A percentile compares a stretch with the other conserved stretches of the same genome.
phyloP scores from a whole-genome alignment of 1,140 invertebrate genomes.

The Heliothis virescens region DNA sequence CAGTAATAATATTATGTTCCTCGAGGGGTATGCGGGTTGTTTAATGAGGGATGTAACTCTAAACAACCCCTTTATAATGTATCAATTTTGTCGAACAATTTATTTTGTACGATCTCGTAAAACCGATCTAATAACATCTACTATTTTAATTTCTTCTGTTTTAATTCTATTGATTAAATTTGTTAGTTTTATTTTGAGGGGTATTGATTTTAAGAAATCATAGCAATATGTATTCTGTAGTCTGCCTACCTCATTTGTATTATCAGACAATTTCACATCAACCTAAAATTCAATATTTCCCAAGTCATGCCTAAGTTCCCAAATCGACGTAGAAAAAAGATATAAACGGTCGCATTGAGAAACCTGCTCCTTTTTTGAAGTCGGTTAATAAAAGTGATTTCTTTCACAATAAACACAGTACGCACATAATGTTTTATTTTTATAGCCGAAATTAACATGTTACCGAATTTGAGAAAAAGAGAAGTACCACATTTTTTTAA shows the following conservation, averaged over 20 bases:
- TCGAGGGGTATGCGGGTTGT: not conserved
- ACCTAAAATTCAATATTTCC: no score
- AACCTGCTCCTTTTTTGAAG: no score
- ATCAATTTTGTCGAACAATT: slow-evolving; percentile 18
- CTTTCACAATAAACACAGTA: slow-evolving; percentile 43
- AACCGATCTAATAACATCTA: not conserved
- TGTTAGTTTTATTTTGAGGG: not conserved
- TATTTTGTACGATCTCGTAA: slow-evolving; percentile 1
- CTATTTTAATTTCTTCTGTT: not conserved
- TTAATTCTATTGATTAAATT: not conserved
- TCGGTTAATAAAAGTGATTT: slow-evolving; percentile 45
- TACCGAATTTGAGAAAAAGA: slow-evolving; percentile 71
- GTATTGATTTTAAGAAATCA: not conserved
- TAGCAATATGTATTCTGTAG: no score
- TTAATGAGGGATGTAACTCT: slow-evolving; percentile 33
- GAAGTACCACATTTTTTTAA: slow-evolving; percentile 60
- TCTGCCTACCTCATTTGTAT: no score
- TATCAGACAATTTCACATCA: no score
- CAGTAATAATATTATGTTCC: not conserved
- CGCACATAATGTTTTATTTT: slow-evolving; percentile 63
- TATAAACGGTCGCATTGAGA: no score
- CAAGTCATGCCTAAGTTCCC: no score
- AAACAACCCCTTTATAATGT: slow-evolving; percentile 25
- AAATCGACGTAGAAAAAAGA: slow-evolving; percentile 17
- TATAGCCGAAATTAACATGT: slow-evolving; percentile 80